phyloP scores from a whole-genome alignment of 2,888 invertebrate species.

The Platycnemis pennipes region DNA sequence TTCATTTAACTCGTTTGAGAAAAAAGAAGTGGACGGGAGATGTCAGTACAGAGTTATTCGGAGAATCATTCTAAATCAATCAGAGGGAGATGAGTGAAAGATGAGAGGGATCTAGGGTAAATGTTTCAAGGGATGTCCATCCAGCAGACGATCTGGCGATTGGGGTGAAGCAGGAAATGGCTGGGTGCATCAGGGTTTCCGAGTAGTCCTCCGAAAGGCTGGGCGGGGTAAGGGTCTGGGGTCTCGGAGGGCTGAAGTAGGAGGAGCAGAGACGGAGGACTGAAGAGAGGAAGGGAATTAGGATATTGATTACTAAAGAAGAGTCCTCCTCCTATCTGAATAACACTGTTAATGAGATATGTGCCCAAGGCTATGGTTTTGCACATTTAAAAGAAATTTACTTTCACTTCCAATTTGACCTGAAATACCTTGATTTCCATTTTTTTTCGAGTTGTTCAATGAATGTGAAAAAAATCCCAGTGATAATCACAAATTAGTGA shows the following conservation, averaged over 20 bases:
- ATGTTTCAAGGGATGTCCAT: background rate
- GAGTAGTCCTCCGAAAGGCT: background rate
- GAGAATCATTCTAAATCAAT: background rate
- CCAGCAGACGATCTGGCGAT: background rate
- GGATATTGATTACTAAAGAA: no score
- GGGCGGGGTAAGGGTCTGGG: background rate
- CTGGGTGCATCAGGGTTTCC: background rate
- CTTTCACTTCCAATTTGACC: no score
- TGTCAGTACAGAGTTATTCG: background rate
- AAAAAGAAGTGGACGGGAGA: background rate
- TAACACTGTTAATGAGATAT: no score
- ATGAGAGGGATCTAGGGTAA: background rate
- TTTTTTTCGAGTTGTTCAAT: no score
- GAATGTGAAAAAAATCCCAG: no score
- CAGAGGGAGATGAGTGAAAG: background rate
- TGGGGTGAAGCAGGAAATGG: constrained; percentile 13
- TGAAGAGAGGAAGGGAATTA: background rate
- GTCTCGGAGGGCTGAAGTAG: background rate
- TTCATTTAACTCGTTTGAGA: background rate
- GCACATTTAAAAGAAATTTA: no score
- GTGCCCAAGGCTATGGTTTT: no score
- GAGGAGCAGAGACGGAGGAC: background rate
- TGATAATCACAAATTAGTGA: no score
- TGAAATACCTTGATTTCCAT: no score
- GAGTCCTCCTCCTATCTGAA: no score